Evolutionary conservation across 2,888 invertebrate genomes (phyloP).

Genomic region (Drosophila differens): DNA sequence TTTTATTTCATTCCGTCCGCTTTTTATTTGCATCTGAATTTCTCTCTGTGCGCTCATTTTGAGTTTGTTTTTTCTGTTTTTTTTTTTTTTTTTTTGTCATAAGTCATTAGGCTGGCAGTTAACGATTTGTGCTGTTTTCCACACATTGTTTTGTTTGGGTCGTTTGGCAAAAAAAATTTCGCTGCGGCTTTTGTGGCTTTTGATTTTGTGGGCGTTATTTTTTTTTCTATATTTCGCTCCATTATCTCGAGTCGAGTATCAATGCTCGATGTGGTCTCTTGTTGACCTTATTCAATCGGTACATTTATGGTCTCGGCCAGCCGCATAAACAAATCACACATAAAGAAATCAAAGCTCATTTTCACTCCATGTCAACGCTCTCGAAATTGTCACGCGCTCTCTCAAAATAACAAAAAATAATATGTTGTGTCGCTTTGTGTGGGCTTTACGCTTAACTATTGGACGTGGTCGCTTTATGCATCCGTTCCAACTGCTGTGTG

Average conservation of each 20-base stretch:
- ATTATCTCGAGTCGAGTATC: conserved; percentile 60
- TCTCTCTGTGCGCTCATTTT: conserved; percentile 47
- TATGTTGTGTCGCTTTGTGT: conserved; percentile 51
- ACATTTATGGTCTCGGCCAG: conserved; percentile 62
- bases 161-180: conserved; percentile 74
- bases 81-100: conserved; percentile 48
- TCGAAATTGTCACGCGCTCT: conserved; percentile 49
- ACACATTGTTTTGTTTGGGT: conserved; percentile 54
- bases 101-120: conserved; percentile 42
- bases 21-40: conserved; percentile 60
- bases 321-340: conserved; percentile 72
- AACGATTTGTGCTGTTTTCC: conserved; percentile 55
- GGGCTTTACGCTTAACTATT: conserved; percentile 59
- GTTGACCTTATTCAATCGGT: conserved; percentile 71
- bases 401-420: conserved; percentile 14
- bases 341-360: conserved; percentile 79
- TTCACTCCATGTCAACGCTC: conserved; percentile 72
- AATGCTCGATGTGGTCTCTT: conserved; percentile 60
- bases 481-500: conserved; percentile 49
- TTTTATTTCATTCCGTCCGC: conserved; percentile 26
- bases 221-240: conserved; percentile 9
- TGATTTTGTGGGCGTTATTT: conserved; percentile 71
- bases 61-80: neutral
- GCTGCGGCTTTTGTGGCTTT: conserved; percentile 49
- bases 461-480: conserved; percentile 50